A percentile compares a stretch with the other conserved stretches of the same genome.
Evolutionary conservation across 2,113 vertebrate species (phyloP).

Genomic region (Gracilinanus agilis): DNA sequence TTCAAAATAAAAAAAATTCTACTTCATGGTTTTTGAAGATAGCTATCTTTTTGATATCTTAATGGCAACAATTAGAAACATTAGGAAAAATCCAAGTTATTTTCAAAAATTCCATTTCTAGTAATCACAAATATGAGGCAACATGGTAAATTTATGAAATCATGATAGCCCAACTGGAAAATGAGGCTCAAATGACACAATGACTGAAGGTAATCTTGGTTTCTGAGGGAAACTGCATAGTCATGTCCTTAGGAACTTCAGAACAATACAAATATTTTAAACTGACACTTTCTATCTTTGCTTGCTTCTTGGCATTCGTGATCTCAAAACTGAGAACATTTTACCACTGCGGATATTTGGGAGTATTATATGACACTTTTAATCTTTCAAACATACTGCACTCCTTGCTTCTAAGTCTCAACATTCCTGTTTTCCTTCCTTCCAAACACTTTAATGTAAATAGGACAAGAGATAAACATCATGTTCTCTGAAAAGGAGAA

Average conservation of each 20-base stretch:
- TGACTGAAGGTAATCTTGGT: not conserved
- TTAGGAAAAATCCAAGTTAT: not conserved
- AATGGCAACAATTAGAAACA: not conserved
- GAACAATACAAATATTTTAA: not conserved
- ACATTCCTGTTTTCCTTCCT: not conserved
- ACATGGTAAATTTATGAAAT: constrained; percentile 13
- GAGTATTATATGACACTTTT: constrained; percentile 30
- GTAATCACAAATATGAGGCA: not conserved
- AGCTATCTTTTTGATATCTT: not conserved
- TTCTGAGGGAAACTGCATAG: constrained; percentile 11
- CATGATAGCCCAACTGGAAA: not conserved
- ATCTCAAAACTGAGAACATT: not conserved
- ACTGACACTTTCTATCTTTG: not conserved
- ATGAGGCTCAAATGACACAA: not conserved
- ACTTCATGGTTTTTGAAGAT: not conserved
- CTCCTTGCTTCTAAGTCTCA: constrained; percentile 3
- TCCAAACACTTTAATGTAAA: constrained; percentile 38
- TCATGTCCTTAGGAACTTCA: not conserved
- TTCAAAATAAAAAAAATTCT: no score
- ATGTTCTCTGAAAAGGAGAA: not conserved
- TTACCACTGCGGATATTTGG: not conserved
- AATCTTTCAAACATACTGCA: constrained; percentile 26
- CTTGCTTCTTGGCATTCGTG: not conserved
- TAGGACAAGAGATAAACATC: constrained; percentile 26
- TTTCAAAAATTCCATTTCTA: not conserved